A percentile compares a stretch with the other conserved stretches of the same genome.
Evolutionary conservation across 2,797 vertebrate species (phyloP).

Genomic region (Anguilla megastoma): DNA sequence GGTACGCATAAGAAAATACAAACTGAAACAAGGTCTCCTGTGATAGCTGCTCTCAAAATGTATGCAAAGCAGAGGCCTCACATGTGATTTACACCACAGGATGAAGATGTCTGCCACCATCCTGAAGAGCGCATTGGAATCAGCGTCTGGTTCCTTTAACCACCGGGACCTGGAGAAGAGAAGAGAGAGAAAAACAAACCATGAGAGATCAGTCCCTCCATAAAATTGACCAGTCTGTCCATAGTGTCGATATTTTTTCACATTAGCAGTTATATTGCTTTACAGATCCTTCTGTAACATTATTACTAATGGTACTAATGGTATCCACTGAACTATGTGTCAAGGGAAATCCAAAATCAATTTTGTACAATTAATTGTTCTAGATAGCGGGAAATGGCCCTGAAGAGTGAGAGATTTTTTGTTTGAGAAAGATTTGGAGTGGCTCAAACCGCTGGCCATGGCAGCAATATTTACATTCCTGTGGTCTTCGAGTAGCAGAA

Average conservation of each 20-base stretch:
- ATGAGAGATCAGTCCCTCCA: not conserved
- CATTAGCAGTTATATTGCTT: not conserved
- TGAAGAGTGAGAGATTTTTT: not conserved
- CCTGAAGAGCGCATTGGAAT: conserved; percentile 93
- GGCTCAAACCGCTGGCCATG: not conserved
- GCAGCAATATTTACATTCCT: not conserved
- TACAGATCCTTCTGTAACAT: not conserved
- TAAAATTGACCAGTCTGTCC: not conserved
- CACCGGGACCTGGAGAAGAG: conserved; percentile 83
- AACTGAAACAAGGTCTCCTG: not conserved
- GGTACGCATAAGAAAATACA: not conserved
- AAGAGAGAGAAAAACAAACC: not conserved
- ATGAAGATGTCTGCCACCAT: conserved; percentile 99
- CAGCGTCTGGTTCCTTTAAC: conserved; percentile 90
- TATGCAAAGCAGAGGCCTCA: conserved; percentile 61
- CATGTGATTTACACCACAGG: conserved; percentile 98
- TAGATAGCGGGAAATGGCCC: too few relatives aligned
- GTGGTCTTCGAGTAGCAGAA: not conserved
- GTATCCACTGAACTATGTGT: not conserved
- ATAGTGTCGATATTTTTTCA: not conserved
- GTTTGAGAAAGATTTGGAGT: not conserved
- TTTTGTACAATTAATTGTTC: not conserved
- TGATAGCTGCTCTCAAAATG: not conserved
- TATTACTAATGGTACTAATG: not conserved
- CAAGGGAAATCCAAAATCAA: not conserved